These are phyloP conservation scores for Atrina japonica DNA, from an alignment of 2,888 invertebrate species.

Conservation along the genomic window DNA sequence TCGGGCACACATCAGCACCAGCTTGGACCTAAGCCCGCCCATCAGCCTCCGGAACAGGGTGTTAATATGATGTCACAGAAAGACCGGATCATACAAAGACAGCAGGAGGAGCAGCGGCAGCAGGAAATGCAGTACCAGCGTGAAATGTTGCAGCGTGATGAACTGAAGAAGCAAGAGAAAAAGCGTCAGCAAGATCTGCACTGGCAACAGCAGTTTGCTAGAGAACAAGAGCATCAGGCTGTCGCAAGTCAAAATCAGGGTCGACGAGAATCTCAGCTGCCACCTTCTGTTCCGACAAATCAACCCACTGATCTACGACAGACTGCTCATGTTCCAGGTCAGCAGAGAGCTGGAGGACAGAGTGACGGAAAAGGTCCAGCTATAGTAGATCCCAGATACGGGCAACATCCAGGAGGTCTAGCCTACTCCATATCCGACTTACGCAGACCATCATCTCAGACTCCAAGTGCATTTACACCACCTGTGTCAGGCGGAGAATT, in stretches of 20 bases:
- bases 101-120: slow-evolving; percentile 50
- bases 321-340: slow-evolving; percentile 38
- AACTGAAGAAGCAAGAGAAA: slow-evolving; percentile 45
- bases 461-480: slow-evolving; percentile 58
- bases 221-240: slow-evolving; percentile 9
- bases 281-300: slow-evolving; percentile 32
- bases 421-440: slow-evolving; percentile 49
- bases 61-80: slow-evolving; percentile 41
- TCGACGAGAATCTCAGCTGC: neutral
- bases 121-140: slow-evolving; percentile 50
- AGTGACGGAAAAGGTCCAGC: slow-evolving; percentile 18
- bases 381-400: slow-evolving; percentile 35
- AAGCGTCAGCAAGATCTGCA: slow-evolving; percentile 56
- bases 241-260: neutral
- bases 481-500: slow-evolving; percentile 51
- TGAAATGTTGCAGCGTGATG: slow-evolving; percentile 32
- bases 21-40: slow-evolving; percentile 49
- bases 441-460: slow-evolving; percentile 51
- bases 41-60: slow-evolving; percentile 48
- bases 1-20: slow-evolving; percentile 9
- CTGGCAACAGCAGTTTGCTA: slow-evolving; percentile 47
- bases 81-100: slow-evolving; percentile 31
- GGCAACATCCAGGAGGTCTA: slow-evolving; percentile 43
- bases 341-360: slow-evolving; percentile 29
- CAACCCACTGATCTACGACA: slow-evolving; percentile 36